Evolutionary conservation across 2,888 invertebrate genomes (phyloP), one percentile per base, ranked within the genome.

Genomic region (Ichneumoninae sp.): DNA sequence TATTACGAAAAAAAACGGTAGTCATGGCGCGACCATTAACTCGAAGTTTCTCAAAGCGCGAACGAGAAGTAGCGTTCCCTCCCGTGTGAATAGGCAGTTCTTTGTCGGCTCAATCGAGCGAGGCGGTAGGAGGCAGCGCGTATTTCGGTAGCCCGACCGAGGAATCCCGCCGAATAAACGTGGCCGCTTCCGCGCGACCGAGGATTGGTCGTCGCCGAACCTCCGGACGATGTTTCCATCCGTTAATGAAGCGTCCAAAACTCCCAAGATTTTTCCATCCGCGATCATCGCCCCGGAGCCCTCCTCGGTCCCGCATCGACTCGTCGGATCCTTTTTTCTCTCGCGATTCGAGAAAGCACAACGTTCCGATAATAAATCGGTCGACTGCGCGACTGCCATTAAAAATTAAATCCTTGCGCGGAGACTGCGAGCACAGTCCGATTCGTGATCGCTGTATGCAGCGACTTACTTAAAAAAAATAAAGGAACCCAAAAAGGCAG

Each of bases 401-500:
- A 50, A 75, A 69, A 74, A 81, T 80, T 36, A 72, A 76, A 70
- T 52, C 57, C 68, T 44, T 68, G 68, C 72, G 54, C 13, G 68
- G 36, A 72, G 40, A 8, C 44, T 44, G 26, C 30, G 72, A 66
- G 57, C 36, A 47, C 68, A 70, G 74, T 83, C 72, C 71, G 60
- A 79, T 82, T 88, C 90, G 89, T 89, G 90, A 87, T 90, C 88
- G 85, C 82, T 90, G 86, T 89, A 90, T 90, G 86, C 86, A 79
- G 65, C 75, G 80, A 81, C 85, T 86, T 89, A 85, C 90, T 91
- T 89, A 88, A 77, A 86, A 85, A 87, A 83, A 79, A 71, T 79
- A 68, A 69, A 60, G 52, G 78, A 52, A 50, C n/a, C 44, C 8
- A 47, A 69, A 44, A 69, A 36, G 36, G 65, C 36, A 33, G 66